phyloP scores from a whole-genome alignment of 2,113 vertebrate genomes.

The Lophochroa leadbeateri region DNA sequence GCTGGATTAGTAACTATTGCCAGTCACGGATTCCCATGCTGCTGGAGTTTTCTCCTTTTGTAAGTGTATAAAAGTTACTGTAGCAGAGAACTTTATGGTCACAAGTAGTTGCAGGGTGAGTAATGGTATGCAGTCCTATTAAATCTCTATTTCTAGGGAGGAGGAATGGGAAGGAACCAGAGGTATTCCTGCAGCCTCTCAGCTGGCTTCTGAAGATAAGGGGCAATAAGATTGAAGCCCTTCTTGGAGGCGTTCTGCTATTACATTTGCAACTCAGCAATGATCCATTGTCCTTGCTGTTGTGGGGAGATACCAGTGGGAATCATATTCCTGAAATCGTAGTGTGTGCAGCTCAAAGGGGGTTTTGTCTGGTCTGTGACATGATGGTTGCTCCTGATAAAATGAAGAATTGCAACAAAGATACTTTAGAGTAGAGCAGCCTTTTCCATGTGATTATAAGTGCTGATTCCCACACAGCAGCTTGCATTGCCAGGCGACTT shows the following conservation, averaged over 20 bases:
- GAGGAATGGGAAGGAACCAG: neutral
- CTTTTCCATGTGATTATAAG: neutral
- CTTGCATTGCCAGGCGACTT: neutral
- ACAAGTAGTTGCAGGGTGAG: neutral
- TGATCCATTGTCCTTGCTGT: neutral
- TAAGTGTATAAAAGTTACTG: neutral
- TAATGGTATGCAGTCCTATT: neutral
- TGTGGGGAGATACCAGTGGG: neutral
- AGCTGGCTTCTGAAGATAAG: neutral
- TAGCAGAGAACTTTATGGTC: neutral
- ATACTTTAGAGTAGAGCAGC: neutral
- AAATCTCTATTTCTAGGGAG: neutral
- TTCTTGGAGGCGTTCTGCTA: neutral
- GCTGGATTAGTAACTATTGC: neutral
- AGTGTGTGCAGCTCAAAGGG: neutral
- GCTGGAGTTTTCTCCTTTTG: neutral
- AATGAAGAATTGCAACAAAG: neutral
- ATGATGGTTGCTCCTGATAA: neutral
- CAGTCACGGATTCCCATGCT: neutral
- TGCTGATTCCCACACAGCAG: neutral
- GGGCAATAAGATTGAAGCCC: neutral
- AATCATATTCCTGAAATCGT: neutral
- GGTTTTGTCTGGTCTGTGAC: neutral
- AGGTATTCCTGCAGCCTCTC: neutral
- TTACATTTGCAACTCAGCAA: fast-evolving